These are phyloP conservation scores for Piscicola geometra DNA, from an alignment of 2,888 invertebrate species.

Conservation along the genomic window DNA sequence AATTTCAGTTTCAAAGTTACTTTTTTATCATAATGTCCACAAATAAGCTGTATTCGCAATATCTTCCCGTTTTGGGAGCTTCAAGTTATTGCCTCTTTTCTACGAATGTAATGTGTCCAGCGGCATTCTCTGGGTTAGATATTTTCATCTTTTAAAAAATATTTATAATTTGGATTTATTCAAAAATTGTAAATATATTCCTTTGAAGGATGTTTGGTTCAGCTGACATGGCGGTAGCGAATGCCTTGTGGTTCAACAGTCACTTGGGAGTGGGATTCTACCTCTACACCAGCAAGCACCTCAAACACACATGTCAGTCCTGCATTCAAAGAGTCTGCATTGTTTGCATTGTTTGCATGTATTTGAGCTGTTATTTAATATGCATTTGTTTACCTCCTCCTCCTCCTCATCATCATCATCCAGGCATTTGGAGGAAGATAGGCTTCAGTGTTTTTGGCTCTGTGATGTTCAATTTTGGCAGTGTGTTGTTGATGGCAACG, in stretches of 20 bases:
- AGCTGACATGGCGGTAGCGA: slow-evolving; percentile 57
- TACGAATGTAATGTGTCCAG: slow-evolving; percentile 47
- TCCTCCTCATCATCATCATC: no score
- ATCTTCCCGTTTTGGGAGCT: slow-evolving; percentile 46
- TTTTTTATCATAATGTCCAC: no score
- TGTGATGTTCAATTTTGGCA: slow-evolving; percentile 79
- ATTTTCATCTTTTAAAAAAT: background rate
- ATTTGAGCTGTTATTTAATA: background rate
- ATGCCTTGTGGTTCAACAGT: slow-evolving; percentile 73
- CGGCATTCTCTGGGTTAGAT: slow-evolving; percentile 46
- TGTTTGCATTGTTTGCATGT: background rate
- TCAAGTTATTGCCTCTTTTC: slow-evolving; percentile 48
- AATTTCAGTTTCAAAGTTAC: no score
- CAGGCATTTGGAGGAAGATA: slow-evolving; percentile 55
- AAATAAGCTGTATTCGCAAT: slow-evolving; percentile 25
- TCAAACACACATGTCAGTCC: background rate
- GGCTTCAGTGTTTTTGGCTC: slow-evolving; percentile 56
- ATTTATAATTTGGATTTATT: background rate
- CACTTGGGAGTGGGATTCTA: slow-evolving; percentile 77
- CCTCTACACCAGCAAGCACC: slow-evolving; percentile 73
- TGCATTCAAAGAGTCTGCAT: background rate
- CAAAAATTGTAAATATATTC: background rate
- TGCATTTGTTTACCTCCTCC: background rate
- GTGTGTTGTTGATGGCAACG: slow-evolving; percentile 81
- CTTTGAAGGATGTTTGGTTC: slow-evolving; percentile 53